A percentile compares a stretch with the other conserved stretches of the same genome.
Conservation (phyloP, 2,888 invertebrate species). For the Macropis europaea region DNA sequence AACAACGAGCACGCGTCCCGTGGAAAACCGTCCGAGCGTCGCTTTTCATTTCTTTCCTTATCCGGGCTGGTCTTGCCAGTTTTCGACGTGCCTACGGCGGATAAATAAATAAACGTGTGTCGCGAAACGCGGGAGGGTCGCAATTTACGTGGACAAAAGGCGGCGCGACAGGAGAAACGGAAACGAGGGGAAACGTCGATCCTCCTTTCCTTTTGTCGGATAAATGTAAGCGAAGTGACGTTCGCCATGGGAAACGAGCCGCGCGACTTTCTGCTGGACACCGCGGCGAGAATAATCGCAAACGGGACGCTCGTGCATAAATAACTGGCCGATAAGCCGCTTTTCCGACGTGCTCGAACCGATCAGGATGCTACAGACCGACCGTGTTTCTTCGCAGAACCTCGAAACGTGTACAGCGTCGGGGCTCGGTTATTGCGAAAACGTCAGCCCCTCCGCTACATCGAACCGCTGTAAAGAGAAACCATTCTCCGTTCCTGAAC, state of each 20-base stretch:
- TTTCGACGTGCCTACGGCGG: too few relatives aligned
- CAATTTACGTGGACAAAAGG: constrained; percentile 8
- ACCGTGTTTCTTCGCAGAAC: background rate
- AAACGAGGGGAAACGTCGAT: constrained; percentile 27
- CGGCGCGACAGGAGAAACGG: background rate
- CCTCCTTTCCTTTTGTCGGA: constrained; percentile 8
- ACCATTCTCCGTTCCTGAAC: too few relatives aligned
- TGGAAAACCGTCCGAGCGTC: background rate
- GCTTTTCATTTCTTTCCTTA: background rate
- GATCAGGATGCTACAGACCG: background rate
- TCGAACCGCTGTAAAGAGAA: too few relatives aligned
- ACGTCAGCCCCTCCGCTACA: too few relatives aligned
- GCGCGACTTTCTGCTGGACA: background rate
- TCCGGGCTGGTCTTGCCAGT: background rate
- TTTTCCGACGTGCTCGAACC: background rate
- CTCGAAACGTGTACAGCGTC: too few relatives aligned
- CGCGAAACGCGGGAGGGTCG: background rate
- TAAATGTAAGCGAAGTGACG: background rate
- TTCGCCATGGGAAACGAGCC: background rate
- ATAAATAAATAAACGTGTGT: background rate
- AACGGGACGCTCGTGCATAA: constrained; percentile 6
- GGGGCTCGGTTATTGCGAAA: too few relatives aligned
- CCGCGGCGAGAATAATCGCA: background rate
- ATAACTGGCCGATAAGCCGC: constrained; percentile 18
- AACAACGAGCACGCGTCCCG: background rate